These are phyloP conservation scores for Aphelinus certus DNA, from an alignment of 1,140 invertebrate species.

Conservation along the genomic window DNA sequence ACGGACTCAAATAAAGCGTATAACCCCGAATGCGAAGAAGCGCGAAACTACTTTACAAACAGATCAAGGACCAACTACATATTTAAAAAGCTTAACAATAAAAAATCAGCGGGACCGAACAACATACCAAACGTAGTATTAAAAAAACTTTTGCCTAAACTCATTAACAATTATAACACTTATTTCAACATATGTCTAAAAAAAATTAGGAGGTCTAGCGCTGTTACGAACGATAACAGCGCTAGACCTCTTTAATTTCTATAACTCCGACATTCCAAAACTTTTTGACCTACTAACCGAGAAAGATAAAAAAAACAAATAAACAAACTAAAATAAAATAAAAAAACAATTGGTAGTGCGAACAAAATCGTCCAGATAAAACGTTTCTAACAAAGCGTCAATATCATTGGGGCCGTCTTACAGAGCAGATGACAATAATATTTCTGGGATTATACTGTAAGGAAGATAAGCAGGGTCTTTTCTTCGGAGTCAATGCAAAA, in stretches of 20 bases:
- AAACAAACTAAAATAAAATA: too few species aligned
- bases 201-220: too few species aligned
- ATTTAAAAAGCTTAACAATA: slow-evolving; percentile 36
- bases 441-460: too few species aligned
- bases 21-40: neutral
- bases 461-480: too few species aligned
- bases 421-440: too few species aligned
- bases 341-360: too few species aligned
- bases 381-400: too few species aligned
- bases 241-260: slow-evolving; percentile 39
- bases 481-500: too few species aligned
- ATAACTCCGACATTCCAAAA: neutral
- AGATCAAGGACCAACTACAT: neutral
- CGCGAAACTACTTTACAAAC: neutral
- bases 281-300: neutral
- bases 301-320: neutral
- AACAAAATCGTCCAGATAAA: too few species aligned
- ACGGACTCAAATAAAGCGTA: neutral
- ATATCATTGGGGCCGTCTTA: too few species aligned
- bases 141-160: slow-evolving; percentile 28
- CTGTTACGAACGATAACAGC: slow-evolving; percentile 23
- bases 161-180: slow-evolving; percentile 24
- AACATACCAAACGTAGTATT: slow-evolving; percentile 40
- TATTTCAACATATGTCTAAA: slow-evolving; percentile 29
- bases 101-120: slow-evolving; percentile 39